Conservation (phyloP, 2,888 invertebrate species). For the Pachycephus smyrnensis region DNA sequence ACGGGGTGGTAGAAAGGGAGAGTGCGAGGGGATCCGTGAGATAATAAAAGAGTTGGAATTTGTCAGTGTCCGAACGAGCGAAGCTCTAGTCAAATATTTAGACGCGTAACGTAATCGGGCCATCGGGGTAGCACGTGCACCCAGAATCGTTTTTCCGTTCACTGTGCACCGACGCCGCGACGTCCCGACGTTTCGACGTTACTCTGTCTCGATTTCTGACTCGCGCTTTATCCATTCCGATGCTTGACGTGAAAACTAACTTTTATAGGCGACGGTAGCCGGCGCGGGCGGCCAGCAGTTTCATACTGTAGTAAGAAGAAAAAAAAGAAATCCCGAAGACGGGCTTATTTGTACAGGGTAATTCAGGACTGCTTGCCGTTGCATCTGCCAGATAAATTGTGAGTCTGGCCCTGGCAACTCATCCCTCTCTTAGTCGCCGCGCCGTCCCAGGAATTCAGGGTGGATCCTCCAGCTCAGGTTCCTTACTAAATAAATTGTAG, state of each 20-base stretch:
- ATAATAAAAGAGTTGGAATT: constrained; percentile 6
- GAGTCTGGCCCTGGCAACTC: constrained; percentile 29
- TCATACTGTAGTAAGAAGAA: background rate
- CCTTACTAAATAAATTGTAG: background rate
- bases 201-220: background rate
- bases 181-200: background rate
- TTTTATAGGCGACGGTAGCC: background rate
- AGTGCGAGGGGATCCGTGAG: background rate
- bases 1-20: background rate
- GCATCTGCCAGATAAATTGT: constrained; percentile 41
- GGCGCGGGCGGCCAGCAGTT: background rate
- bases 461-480: background rate
- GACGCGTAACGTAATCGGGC: constrained; percentile 5
- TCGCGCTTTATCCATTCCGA: constrained; percentile 7
- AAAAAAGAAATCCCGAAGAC: background rate
- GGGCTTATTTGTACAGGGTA: constrained; percentile 45
- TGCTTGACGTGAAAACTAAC: constrained; percentile 2
- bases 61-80: constrained; percentile 5
- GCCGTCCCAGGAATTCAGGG: constrained; percentile 2
- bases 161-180: background rate
- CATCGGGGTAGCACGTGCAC: background rate
- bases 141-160: constrained; percentile 1
- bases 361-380: constrained; percentile 34
- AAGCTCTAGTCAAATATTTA: constrained; percentile 5
- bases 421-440: background rate